phyloP scores from a whole-genome alignment of 2,113 vertebrate genomes.

The Oreochromis spilurus region DNA sequence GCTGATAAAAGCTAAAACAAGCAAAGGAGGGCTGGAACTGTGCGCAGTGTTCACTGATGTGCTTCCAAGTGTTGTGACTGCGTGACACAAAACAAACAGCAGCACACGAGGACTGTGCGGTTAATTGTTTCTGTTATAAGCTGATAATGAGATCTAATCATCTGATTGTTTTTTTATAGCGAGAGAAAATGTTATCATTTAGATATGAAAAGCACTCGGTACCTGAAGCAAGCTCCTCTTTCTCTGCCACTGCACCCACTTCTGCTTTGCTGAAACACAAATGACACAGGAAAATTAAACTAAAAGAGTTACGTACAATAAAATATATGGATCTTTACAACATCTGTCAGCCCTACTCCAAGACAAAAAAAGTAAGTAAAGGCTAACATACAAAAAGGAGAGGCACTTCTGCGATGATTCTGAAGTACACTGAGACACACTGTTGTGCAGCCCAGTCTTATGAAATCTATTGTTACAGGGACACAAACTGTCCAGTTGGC shows the following conservation, averaged over 20 bases:
- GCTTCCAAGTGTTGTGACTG: background rate
- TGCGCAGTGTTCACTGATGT: background rate
- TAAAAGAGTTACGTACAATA: background rate
- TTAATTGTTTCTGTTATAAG: background rate
- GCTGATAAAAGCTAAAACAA: background rate
- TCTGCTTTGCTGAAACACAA: constrained; percentile 49
- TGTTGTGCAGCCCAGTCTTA: background rate
- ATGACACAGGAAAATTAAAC: background rate
- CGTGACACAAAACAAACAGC: background rate
- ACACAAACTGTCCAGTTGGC: background rate
- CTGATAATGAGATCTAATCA: background rate
- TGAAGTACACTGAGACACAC: background rate
- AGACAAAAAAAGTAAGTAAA: background rate
- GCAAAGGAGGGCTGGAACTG: background rate
- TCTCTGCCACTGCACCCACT: constrained; percentile 35
- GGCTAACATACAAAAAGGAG: background rate
- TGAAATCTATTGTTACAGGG: background rate
- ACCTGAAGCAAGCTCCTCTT: constrained; percentile 39
- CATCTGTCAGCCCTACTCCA: background rate
- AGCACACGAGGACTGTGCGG: background rate
- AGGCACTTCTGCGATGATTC: background rate
- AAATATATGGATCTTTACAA: background rate
- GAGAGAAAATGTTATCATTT: background rate
- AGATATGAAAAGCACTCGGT: background rate
- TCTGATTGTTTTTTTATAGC: background rate